These are phyloP conservation scores for Trogon surrucura DNA, from an alignment of 2,113 vertebrate species.

Conservation along the genomic window DNA sequence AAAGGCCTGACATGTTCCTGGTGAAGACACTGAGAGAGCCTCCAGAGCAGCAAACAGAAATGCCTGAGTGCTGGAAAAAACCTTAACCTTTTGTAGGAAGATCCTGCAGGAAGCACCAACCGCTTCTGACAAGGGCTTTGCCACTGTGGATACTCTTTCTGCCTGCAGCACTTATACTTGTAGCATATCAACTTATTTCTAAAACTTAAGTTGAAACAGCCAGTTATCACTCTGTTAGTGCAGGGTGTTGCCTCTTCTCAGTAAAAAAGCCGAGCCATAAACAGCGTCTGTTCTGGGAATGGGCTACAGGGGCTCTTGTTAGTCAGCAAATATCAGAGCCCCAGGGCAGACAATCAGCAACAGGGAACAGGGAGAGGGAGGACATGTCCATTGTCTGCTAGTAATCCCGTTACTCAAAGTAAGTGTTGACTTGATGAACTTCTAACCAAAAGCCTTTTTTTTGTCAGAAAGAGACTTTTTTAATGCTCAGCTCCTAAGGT, in stretches of 20 bases:
- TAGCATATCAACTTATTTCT: neutral
- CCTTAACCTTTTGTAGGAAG: neutral
- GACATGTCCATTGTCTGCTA: neutral
- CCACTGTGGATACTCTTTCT: neutral
- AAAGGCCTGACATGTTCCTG: neutral
- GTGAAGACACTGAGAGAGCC: neutral
- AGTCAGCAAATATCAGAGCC: constrained; percentile 5
- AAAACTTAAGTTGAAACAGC: neutral
- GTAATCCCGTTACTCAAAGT: neutral
- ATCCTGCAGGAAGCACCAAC: neutral
- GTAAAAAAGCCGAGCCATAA: neutral
- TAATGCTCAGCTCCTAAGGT: neutral
- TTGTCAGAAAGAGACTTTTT: neutral
- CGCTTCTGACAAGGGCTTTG: neutral
- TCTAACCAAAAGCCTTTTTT: neutral
- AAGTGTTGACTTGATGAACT: neutral
- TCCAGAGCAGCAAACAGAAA: neutral
- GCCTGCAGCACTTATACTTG: neutral
- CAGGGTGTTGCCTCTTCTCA: neutral
- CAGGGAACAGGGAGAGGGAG: accelerated
- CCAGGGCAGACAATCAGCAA: neutral
- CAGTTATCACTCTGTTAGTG: neutral
- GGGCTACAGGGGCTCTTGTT: accelerated
- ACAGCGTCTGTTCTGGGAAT: neutral
- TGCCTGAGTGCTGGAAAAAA: neutral